Conservation (phyloP, 1,140 invertebrate species). For the Adoxophyes honmai region DNA sequence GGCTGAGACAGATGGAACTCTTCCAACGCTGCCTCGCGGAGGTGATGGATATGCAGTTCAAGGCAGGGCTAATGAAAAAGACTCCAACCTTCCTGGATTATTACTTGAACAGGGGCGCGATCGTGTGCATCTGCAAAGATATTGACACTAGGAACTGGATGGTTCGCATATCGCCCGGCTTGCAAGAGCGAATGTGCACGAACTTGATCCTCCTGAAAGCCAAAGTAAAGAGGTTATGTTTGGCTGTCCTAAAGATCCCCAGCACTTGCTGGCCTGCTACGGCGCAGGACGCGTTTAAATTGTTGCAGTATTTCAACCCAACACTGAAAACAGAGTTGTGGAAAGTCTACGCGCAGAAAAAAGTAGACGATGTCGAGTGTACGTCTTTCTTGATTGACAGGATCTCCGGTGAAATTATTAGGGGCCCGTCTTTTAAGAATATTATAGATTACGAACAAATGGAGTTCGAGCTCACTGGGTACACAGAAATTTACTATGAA, state of each 20-base stretch:
- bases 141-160: constrained; percentile 56
- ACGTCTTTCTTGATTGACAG: constrained; percentile 55
- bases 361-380: constrained; percentile 34
- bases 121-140: constrained; percentile 64
- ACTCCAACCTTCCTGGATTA: constrained; percentile 53
- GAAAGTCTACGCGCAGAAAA: constrained; percentile 54
- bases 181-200: constrained; percentile 55
- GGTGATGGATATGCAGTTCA: constrained; percentile 61
- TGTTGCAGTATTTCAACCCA: constrained; percentile 63
- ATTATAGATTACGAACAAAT: constrained; percentile 60
- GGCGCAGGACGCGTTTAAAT: constrained; percentile 52
- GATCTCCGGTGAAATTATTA: constrained; percentile 56
- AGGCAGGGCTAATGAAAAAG: constrained; percentile 51
- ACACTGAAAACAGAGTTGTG: constrained; percentile 46
- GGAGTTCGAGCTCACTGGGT: constrained; percentile 56
- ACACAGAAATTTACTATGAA: constrained; percentile 58
- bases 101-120: constrained; percentile 59
- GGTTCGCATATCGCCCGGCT: constrained; percentile 48
- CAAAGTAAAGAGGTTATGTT: constrained; percentile 51
- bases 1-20: constrained; percentile 46
- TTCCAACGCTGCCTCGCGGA: constrained; percentile 48
- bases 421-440: constrained; percentile 56
- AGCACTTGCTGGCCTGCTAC: constrained; percentile 46
- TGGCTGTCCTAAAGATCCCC: constrained; percentile 55
- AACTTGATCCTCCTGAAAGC: constrained; percentile 48